Evolutionary conservation across 2,113 vertebrate species (phyloP).

Genomic region (Cathartes aura): DNA sequence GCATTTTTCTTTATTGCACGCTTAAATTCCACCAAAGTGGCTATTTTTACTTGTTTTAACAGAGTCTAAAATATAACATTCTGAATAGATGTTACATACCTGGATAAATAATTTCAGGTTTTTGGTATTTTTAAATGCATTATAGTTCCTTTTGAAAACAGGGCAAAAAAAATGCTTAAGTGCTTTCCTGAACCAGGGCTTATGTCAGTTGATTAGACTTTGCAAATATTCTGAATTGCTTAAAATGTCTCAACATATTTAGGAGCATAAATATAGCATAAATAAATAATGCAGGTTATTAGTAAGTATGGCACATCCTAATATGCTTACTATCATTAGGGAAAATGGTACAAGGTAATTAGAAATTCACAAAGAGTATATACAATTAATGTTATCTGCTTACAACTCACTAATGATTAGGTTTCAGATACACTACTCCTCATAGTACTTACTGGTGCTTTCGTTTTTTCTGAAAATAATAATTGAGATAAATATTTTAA

Average conservation of each 20-base stretch:
- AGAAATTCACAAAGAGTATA: background rate
- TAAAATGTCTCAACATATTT: background rate
- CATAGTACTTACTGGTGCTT: background rate
- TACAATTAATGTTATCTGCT: background rate
- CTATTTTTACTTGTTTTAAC: background rate
- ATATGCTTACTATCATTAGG: background rate
- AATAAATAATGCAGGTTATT: background rate
- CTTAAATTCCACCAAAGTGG: background rate
- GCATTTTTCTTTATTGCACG: background rate
- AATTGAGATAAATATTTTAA: background rate
- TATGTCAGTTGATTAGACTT: background rate
- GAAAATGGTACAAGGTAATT: background rate
- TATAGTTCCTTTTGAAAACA: background rate
- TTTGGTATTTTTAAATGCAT: background rate
- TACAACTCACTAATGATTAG: background rate
- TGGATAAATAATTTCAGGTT: accelerated
- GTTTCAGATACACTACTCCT: background rate
- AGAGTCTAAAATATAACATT: background rate
- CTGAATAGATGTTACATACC: too few species aligned
- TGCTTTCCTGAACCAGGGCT: background rate
- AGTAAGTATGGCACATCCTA: background rate
- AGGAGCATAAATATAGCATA: background rate
- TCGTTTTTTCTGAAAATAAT: background rate
- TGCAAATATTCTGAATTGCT: background rate
- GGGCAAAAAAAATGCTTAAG: background rate